These are phyloP conservation scores for Synanthedon andrenaeformis DNA, from an alignment of 2,888 invertebrate genomes.

Conservation along the genomic window DNA sequence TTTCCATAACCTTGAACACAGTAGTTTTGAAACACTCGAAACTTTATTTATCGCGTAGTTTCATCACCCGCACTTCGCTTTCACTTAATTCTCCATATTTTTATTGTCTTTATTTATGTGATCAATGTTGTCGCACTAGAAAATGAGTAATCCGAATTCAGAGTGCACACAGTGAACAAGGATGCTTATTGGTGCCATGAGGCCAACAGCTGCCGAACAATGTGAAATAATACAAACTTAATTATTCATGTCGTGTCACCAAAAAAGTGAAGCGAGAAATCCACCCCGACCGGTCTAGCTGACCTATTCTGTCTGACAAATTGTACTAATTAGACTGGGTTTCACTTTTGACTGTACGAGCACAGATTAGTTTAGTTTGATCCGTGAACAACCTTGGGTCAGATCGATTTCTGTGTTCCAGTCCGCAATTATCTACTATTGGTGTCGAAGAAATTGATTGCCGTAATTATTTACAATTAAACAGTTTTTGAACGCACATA, in stretches of 20 bases:
- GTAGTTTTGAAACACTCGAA: slow-evolving; percentile 21
- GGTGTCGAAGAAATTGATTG: slow-evolving; percentile 10
- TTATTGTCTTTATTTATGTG: neutral
- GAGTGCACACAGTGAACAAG: slow-evolving; percentile 20
- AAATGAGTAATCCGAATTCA: slow-evolving; percentile 13
- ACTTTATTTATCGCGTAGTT: neutral
- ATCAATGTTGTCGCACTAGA: slow-evolving; percentile 21
- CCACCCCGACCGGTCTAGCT: slow-evolving; percentile 31
- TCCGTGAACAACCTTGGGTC: slow-evolving; percentile 40
- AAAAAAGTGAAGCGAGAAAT: slow-evolving; percentile 43
- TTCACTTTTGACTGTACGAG: slow-evolving; percentile 45
- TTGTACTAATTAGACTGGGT: slow-evolving; percentile 49
- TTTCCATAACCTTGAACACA: slow-evolving; percentile 47
- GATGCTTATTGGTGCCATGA: slow-evolving; percentile 49
- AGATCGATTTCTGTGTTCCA: slow-evolving; percentile 23
- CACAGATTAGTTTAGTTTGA: slow-evolving; percentile 16
- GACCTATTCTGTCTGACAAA: slow-evolving; percentile 44
- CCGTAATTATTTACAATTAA: slow-evolving; percentile 20
- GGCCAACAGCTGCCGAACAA: slow-evolving; percentile 41
- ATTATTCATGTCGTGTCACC: slow-evolving; percentile 51
- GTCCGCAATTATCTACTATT: slow-evolving; percentile 11
- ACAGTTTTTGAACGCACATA: slow-evolving; percentile 17
- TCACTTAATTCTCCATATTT: neutral
- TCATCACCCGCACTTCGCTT: neutral
- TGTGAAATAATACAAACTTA: slow-evolving; percentile 32